phyloP scores from a whole-genome alignment of 1,140 invertebrate species.

The Lordiphosa collinella region DNA sequence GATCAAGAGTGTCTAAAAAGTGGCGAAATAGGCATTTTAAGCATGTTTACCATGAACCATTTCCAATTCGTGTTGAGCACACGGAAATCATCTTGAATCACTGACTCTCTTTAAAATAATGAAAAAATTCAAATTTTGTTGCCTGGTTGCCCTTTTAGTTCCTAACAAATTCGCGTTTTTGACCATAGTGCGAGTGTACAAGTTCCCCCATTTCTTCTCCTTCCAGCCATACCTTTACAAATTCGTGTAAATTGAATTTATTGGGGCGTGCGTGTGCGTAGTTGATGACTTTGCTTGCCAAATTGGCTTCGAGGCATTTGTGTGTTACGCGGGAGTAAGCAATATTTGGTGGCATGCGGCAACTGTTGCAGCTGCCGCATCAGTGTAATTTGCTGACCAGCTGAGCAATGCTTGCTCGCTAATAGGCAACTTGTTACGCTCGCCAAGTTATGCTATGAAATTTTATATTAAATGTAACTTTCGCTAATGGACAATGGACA shows the following conservation, averaged over 20 bases:
- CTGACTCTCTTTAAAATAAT: too few relatives aligned
- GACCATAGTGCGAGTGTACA: slow-evolving; percentile 10
- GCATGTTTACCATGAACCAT: too few relatives aligned
- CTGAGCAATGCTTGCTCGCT: slow-evolving; percentile 51
- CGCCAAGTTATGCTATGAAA: slow-evolving; percentile 64
- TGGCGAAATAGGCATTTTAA: too few relatives aligned
- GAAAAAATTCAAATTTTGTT: too few relatives aligned
- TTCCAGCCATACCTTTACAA: slow-evolving; percentile 57
- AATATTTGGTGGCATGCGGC: slow-evolving; percentile 35
- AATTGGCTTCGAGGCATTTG: slow-evolving; percentile 61
- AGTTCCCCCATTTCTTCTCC: slow-evolving; percentile 41
- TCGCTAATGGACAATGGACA: slow-evolving; percentile 21
- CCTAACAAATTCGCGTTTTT: too few relatives aligned
- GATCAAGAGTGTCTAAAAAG: too few relatives aligned
- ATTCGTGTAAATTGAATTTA: slow-evolving; percentile 78
- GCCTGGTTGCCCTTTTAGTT: too few relatives aligned
- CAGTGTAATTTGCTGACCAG: slow-evolving; percentile 53
- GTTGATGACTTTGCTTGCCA: slow-evolving; percentile 66
- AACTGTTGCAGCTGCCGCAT: slow-evolving; percentile 56
- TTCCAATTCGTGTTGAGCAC: too few relatives aligned
- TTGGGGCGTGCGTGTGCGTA: slow-evolving; percentile 71
- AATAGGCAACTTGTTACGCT: slow-evolving; percentile 66
- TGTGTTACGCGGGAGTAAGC: slow-evolving; percentile 36
- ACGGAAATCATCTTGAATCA: too few relatives aligned
- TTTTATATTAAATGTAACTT: slow-evolving; percentile 53